Percentiles rank a stretch among this genome's conserved stretches.
Conservation (phyloP, 2,888 invertebrate genomes). For the Brachylomia viminalis region DNA sequence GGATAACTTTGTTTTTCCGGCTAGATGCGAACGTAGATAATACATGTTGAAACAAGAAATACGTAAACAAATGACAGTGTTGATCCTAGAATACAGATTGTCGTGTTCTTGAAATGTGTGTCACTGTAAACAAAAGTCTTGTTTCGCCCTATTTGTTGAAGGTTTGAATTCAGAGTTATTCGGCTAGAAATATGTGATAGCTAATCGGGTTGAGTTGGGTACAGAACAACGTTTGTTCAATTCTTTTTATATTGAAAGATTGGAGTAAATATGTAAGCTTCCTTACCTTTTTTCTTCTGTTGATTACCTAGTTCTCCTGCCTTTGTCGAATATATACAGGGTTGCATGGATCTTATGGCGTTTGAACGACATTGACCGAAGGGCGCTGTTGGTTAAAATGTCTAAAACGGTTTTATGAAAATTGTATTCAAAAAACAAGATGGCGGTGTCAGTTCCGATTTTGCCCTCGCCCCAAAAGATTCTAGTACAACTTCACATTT, state of each 20-base stretch:
- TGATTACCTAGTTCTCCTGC: neutral
- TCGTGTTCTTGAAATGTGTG: conserved; percentile 29
- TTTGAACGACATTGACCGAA: neutral
- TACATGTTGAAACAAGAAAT: conserved; percentile 18
- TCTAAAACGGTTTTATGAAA: too few relatives aligned
- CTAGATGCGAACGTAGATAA: neutral
- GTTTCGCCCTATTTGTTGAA: conserved; percentile 8
- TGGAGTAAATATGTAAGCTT: neutral
- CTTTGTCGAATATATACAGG: neutral
- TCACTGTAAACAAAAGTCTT: conserved; percentile 4
- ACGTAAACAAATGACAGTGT: conserved; percentile 18
- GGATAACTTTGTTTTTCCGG: neutral
- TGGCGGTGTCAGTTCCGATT: neutral
- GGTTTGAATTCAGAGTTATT: conserved; percentile 33
- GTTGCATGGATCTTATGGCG: neutral
- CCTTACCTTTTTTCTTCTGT: too few relatives aligned
- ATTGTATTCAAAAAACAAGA: neutral
- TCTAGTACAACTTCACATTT: neutral
- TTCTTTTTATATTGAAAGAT: neutral
- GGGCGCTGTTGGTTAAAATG: too few relatives aligned
- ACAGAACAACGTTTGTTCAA: neutral
- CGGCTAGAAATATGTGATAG: conserved; percentile 34
- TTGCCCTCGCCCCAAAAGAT: too few relatives aligned
- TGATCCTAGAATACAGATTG: conserved; percentile 37
- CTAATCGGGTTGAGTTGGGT: neutral